Evolutionary conservation across 2,113 vertebrate genomes (phyloP), one percentile per base, ranked within the genome.

Genomic region (Poecilia latipinna): DNA sequence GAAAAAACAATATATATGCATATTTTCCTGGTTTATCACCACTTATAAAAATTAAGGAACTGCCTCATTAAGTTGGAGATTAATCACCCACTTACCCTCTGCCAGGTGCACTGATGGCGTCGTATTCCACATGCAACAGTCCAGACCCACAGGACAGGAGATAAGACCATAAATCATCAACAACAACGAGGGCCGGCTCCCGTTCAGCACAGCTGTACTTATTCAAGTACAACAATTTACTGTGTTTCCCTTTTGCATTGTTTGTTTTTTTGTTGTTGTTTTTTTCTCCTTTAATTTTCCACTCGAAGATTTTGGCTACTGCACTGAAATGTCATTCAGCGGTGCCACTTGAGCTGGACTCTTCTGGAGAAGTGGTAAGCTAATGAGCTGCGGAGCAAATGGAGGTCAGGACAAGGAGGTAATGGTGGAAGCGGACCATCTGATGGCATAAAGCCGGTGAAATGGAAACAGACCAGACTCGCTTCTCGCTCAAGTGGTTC

Each of bases 11-110:
- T 37, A 37, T 37, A 71, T 31, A 28, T 1, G 2, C 24, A n/a
- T 10, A 48, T 62, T 75, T 82, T 44, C 12, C 68, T 42, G 60
- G 8, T 80, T 86, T 61, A 86, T 62, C 8, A 73, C 32, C 57
- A n/a, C 61, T 64, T 2, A 0, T 75, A 72, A 70, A 37, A 73
- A 68, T 79, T 32, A 78, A 67, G 57, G 61, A 61, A n/a, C 15
- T 31, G 66, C 69, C 48, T 70, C 26, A 62, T 84, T 82, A 67
- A 68, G 80, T 62, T 54, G 5, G 31, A 39, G 73, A 77, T 74
- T 80, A 80, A 80, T 79, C 37, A 73, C 65, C 1, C 48, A 51
- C 62, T 61, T 65, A 1, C 15, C 39, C 61, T 60, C 61, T 73
- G 62, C 66, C 72, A 78, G 65, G 73, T 48, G 42, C 33, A 70